Conservation (phyloP, 2,888 invertebrate species). For the Pteria penguin region DNA sequence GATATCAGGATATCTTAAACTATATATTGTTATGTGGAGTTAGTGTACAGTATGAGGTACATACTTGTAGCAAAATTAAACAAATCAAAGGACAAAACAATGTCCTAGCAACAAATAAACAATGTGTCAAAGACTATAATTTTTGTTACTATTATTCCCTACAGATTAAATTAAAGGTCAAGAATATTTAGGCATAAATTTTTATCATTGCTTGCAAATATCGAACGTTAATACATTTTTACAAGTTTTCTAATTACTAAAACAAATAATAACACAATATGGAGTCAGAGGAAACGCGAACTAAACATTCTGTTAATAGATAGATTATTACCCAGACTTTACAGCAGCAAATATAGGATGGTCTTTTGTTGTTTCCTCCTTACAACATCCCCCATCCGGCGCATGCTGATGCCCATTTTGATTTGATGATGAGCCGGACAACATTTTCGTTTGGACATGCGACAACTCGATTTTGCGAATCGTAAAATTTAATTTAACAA, state of each 20-base stretch:
- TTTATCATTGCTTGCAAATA: no score
- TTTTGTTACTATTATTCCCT: background rate
- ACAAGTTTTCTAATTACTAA: background rate
- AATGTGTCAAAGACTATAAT: background rate
- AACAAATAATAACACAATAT: background rate
- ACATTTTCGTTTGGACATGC: no score
- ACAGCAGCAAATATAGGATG: constrained; percentile 88
- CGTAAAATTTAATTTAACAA: no score
- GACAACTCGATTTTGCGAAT: no score
- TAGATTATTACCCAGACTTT: constrained; percentile 86
- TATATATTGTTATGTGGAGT: no score
- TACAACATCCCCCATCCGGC: constrained; percentile 29
- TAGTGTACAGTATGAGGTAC: no score
- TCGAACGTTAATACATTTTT: no score
- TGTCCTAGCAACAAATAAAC: background rate
- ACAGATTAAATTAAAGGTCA: background rate
- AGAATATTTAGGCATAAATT: background rate
- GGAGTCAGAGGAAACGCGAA: background rate
- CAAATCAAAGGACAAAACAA: no score
- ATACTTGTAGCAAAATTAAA: no score
- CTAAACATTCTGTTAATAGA: background rate
- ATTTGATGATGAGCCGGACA: no score
- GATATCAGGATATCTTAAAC: no score
- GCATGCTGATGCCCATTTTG: constrained; percentile 18
- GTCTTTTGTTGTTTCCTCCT: constrained; percentile 41